Evolutionary conservation across 2,888 invertebrate genomes (phyloP), one percentile per base, ranked within the genome.

Genomic region (Pandemis heparana): DNA sequence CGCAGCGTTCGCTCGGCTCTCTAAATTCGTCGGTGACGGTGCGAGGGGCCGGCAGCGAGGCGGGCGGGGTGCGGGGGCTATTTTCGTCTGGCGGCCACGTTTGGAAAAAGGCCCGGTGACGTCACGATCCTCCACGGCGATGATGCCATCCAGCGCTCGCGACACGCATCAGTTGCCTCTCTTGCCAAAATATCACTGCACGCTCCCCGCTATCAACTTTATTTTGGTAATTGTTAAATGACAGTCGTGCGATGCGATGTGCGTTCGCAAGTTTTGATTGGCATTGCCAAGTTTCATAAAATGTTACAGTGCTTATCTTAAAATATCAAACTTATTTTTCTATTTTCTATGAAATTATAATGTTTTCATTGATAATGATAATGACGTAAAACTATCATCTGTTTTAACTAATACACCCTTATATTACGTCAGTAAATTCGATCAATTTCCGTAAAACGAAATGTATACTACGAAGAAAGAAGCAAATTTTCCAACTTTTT

Each of bases 41-140:
- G 84, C 81, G 84, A 87, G 91, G 88, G 92, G 90, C 88, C 86
- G 86, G 85, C 38, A 61, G 66, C 46, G 75, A 82, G 83, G 80
- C 79, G 87, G 88, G 83, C 85, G 91, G 84, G 91, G 90, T 88
- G 90, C 87, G 92, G 92, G 91, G 90, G 87, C 93, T 94, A 94
- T 94, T 94, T 94, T 93, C 89, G 94, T 94, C 94, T 94, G 94
- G 92, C 93, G 91, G 93, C 92, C 92, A 92, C 93, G 93, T 93
- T 94, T 93, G 93, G 92, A 94, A 93, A 79, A 94, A 94, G 91
- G 93, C 87, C 87, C 83, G 92, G 85, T 93, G 93, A 94, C 94
- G 94, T 94, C 94, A 94, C 91, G 87, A 85, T 89, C 89, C 89
- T 90, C 92, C 87, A 87, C 88, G 87, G 93, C 93, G 94, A 92